Percentiles rank a stretch among this genome's conserved stretches.
phyloP scores from a whole-genome alignment of 1,140 invertebrate genomes.

The honey bee (Apis mellifera) region Amel_HAv3.1 CM009933.2:9228501-9229000 shows the following conservation, averaged over 20 bases:
- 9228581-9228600: too few relatives aligned
- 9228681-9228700: not conserved
- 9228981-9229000: too few relatives aligned
- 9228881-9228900: not conserved
- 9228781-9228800: constrained; percentile 11
- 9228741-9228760: not conserved
- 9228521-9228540: too few relatives aligned
- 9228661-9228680: not conserved
- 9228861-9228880: not conserved
- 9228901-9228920: not conserved
- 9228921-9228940: not conserved
- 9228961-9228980: too few relatives aligned
- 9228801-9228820: not conserved
- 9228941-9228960: too few relatives aligned
- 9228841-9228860: constrained; percentile 23
- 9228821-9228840: not conserved
- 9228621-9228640: not conserved
- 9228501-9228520: too few relatives aligned
- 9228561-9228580: too few relatives aligned
- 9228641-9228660: not conserved
- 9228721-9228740: not conserved
- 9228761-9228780: not conserved
- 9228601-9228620: too few relatives aligned
- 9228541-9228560: too few relatives aligned
- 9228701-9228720: not conserved